Percentiles rank a stretch among this genome's conserved stretches.
These are phyloP conservation scores for Taenioides sp. DNA, from an alignment of 2,797 vertebrate species.

Conservation along the genomic window DNA sequence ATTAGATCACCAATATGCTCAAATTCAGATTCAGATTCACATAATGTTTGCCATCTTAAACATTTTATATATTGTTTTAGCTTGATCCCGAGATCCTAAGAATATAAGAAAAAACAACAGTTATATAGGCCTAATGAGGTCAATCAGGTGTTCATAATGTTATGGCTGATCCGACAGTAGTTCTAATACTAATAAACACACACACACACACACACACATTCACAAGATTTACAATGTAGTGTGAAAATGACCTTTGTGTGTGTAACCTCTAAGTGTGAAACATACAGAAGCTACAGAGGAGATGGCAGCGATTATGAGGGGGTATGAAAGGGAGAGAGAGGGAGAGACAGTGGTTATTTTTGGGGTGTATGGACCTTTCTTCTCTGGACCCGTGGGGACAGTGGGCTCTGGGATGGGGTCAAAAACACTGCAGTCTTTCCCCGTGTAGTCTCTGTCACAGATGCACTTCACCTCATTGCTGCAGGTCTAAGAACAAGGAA, in stretches of 20 bases:
- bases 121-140: no score
- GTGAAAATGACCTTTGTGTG: conserved; percentile 24
- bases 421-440: conserved; percentile 93
- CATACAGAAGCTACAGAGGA: conserved; percentile 45
- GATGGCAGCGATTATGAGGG: conserved; percentile 56
- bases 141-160: neutral
- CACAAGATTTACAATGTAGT: conserved; percentile 35
- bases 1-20: no score
- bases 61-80: no score
- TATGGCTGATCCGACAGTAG: conserved; percentile 12
- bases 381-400: conserved; percentile 79
- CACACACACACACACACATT: conserved; percentile 4
- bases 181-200: conserved; percentile 15
- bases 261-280: conserved; percentile 13
- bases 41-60: no score
- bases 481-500: conserved; percentile 78
- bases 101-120: no score
- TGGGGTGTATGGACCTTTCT: conserved; percentile 81
- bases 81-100: no score
- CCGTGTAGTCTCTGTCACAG: conserved; percentile 91
- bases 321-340: conserved; percentile 42
- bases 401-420: conserved; percentile 88
- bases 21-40: no score
- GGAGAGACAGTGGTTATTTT: conserved; percentile 30
- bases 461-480: conserved; percentile 95